Base-by-base conservation (phyloP, 1,140 invertebrate genomes). In the Musca domestica region DNA sequence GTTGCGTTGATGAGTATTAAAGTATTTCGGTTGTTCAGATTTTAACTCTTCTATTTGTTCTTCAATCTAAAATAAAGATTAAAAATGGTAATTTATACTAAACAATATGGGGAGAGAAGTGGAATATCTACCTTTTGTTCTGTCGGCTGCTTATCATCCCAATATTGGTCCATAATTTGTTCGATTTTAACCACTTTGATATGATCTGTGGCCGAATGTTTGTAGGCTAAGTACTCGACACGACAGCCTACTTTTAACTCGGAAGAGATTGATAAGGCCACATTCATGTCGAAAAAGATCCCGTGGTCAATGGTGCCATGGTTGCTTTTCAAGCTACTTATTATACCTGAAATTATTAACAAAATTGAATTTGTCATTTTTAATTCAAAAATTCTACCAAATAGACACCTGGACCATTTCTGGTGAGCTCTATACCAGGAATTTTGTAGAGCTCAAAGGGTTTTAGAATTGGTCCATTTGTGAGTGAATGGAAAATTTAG, bases 1-100 rank as follows among this genome's bases (percentile, higher is more conserved):
- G 25, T 77, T 81, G 71, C 84, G 84, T 51, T 82, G 76, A 64
- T 84, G 80, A 2, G 83, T 77, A 41, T 84, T 74, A 69, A 82
- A 86, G 41, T 70, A 78, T 12, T 71, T 76, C 1, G 78, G 73
- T 64, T 83, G 77, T 9, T 81, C 75, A 2, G 9, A 22, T 15
- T 68, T 74, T 3, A 80, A 22, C 0, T 68, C 64, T 14, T 72
- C 51, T 10, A 80, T 25, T 47, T 20, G 12, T 70, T 67, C 67
- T 71, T 30, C 1, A 34, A 68, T 67, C 69, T 70, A 19, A 25
- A 61, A 66, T 27, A 5, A 30, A 41, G 34, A n/a, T 30, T 27
- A 30, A 69, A 23, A 3, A 51, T 27, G 30, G 14, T 23, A 19
- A 7, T 22, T 49, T 27, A 41, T 20, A 47, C 23, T 1, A 34